Evolutionary conservation across 2,888 invertebrate species (phyloP), one percentile per base, ranked within the genome.

Genomic region (Mythimna albipuncta): DNA sequence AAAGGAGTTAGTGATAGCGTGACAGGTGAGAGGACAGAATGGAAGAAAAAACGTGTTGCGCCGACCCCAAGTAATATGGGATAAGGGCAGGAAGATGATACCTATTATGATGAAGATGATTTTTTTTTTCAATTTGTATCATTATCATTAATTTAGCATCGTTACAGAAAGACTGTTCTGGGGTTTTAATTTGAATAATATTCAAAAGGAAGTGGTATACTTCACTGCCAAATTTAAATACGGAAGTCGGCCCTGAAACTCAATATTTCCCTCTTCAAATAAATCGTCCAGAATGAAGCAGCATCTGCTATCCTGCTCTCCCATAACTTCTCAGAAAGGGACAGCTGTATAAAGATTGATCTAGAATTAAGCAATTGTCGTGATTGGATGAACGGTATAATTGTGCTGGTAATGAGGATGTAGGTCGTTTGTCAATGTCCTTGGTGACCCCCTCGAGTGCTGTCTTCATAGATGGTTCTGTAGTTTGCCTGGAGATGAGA

Each of bases 401-500:
- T 89, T 88, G 87, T 19, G 57, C n/a, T 16, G 2, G 57, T 87
- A 88, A 91, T 91, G 86, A 91, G 90, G 90, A 91, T 88, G 85
- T 83, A 61, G 10, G 58, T 79, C 35, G 83, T 86, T 85, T 78
- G 70, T 64, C 19, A n/a, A 26, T 66, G 81, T 19, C 78, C 79
- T 87, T 76, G 83, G 38, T 61, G 67, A 59, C 35, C 72, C 74
- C 75, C 44, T 66, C 58, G 41, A 52, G 50, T 21, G 13, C 13
- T 21, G n/a, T 58, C 63, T 57, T 7, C 41, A 67, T 72, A 35
- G 32, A 11, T 11, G 9, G 13, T 52, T 44, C 62, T 26, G 44
- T 21, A 44, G 62, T 62, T 6, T 21, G 11, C 62, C 26, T 26
- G 13, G 44, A 62, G 26, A 21, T 16, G 26, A 16, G 44, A 44